Base-by-base conservation (phyloP, 2,113 vertebrate genomes). In the Macquaria australasica region DNA sequence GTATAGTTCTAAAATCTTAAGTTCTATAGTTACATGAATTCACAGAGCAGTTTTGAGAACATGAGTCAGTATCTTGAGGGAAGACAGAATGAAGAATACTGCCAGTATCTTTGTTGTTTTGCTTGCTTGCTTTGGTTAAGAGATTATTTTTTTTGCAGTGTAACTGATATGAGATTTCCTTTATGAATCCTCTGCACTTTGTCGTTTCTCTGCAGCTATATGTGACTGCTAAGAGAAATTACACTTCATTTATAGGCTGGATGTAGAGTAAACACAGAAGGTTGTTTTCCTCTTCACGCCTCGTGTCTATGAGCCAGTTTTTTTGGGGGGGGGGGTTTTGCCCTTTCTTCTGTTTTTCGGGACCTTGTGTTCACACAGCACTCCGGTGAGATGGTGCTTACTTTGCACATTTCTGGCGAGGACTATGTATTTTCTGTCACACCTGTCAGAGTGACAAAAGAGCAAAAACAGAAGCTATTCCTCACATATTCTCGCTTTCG, bases 371-470 rank as follows among this genome's bases (percentile, higher is more conserved):
- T 85, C 77, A 25, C 55, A 8, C 75, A 1, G 62, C 23, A 60
- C 70, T 77, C 64, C 9, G 9, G 8, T 31, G 73, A 85, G 89
- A 62, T n/a, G 62, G 8, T 79, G 84, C 75, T 82, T 70, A 79
- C 85, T 89, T 83, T 9, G 41, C 86, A 88, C 78, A 77, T 83
- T 66, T 53, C 73, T 45, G 56, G 0, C 7, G n/a, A 82, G 79
- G 85, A 80, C 43, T 28, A 25, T 75, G 81, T 85, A 77, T 64
- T 64, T 72, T 82, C 64, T 80, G 79, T 87, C 89, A 31, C 80
- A 84, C 64, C 75, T 85, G 83, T 87, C 88, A 34, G 58, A 56
- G 83, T 77, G 87, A 87, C 78, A 77, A 80, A 89, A 53, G 69
- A 79, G 67, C 59, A 59, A 31, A 79, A 77, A 69, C 58, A 82